Evolutionary conservation across 2,113 vertebrate genomes (phyloP), one percentile per base, ranked within the genome.

Genomic region (Spea multiplicata): DNA sequence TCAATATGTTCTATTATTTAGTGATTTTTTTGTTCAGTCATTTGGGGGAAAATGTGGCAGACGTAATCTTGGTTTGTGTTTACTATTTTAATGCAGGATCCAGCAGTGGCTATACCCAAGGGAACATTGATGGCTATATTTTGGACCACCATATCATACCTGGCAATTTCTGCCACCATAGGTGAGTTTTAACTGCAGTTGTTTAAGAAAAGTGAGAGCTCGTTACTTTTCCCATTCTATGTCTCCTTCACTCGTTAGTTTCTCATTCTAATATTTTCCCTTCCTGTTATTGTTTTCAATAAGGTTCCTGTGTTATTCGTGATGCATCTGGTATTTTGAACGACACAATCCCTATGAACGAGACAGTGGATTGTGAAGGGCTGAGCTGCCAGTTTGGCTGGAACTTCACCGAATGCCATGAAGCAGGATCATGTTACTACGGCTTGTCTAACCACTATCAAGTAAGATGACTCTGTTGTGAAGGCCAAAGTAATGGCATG

Each of bases 61-160:
- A 30, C 2, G 30, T 30, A 30, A 30, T 30, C 30, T 30, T 30
- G 30, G 30, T 30, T 30, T 30, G 30, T 30, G 30, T 30, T 30
- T 30, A 30, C 30, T 30, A 30, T 13, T 7, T 4, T 16, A 68
- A 75, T 62, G 14, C 17, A 93, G 90, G 87, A 92, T 16, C 88
- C 91, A 48, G 88, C 83, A 4, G 81, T 69, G 49, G 89, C 91
- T 9, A 91, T 93, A 8, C 89, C 92, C 7, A 89, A 89, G 84
- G 89, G 89, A 12, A 91, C 88, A 1, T 75, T 93, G 1, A 76
- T 81, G 85, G 89, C 89, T 47, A 92, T 93, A 73, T 87, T 91
- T 64, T 87, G 83, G 81, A 92, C 92, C 44, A 91, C 87, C 5
- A 0, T 93, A 0, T 90, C 86, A 17, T 92, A 91, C 73, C 47